A percentile compares a stretch with the other conserved stretches of the same genome.
Evolutionary conservation across 2,888 invertebrate species (phyloP).

Genomic region (Ellobium chinense): DNA sequence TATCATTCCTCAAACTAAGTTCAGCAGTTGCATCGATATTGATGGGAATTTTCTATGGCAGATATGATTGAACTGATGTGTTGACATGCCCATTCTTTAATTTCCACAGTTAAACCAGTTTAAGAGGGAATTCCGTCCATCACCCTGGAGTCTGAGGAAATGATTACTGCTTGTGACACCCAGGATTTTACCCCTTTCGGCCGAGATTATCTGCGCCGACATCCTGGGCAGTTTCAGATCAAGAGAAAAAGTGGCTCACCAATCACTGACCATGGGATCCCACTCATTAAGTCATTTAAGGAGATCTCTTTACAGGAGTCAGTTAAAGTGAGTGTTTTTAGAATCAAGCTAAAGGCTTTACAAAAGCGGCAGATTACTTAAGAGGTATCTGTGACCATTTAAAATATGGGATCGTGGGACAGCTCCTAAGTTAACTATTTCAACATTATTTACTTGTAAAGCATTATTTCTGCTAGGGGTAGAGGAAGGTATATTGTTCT

Average conservation of each 20-base stretch:
- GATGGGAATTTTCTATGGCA: too few species aligned
- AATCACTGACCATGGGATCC: constrained; percentile 64
- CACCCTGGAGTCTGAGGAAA: constrained; percentile 75
- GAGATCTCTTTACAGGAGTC: constrained; percentile 71
- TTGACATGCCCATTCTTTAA: background rate
- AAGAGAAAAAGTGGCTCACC: constrained; percentile 37
- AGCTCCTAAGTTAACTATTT: too few species aligned
- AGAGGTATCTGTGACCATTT: too few species aligned
- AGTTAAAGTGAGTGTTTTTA: constrained; percentile 54
- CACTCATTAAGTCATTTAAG: constrained; percentile 69
- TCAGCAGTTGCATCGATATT: too few species aligned
- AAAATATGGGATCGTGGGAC: too few species aligned
- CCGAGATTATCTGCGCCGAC: constrained; percentile 66
- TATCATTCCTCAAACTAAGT: too few species aligned
- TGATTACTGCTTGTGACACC: constrained; percentile 75
- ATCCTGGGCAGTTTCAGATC: constrained; percentile 74
- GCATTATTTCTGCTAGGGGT: too few species aligned
- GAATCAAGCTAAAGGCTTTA: too few species aligned
- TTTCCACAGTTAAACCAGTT: background rate
- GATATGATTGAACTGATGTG: background rate
- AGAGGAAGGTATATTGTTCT: too few species aligned
- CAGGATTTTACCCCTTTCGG: constrained; percentile 76
- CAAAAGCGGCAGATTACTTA: too few species aligned
- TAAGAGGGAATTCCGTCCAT: constrained; percentile 9
- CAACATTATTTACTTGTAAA: too few species aligned